phyloP scores from a whole-genome alignment of 2,113 vertebrate species.

The Acanthisitta chloris region DNA sequence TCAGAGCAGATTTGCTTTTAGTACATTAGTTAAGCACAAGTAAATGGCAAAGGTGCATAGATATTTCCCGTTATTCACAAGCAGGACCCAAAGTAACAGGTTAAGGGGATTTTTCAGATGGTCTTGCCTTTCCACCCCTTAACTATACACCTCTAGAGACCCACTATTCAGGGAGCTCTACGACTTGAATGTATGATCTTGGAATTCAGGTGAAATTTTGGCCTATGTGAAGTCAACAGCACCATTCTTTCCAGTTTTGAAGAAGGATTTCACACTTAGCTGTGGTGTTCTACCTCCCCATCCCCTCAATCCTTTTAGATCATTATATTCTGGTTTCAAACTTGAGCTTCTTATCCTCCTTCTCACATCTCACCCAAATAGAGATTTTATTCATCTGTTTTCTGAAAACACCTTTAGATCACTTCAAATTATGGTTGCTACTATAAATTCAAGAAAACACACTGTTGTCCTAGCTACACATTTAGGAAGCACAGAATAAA shows the following conservation, averaged over 20 bases:
- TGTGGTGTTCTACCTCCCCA: background rate
- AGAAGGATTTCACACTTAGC: background rate
- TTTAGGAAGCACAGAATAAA: background rate
- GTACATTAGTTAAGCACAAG: background rate
- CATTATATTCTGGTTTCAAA: background rate
- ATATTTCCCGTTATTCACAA: background rate
- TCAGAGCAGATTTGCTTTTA: background rate
- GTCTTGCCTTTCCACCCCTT: background rate
- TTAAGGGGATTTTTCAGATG: background rate
- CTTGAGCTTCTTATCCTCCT: background rate
- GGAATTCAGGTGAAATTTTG: background rate
- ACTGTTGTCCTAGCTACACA: background rate
- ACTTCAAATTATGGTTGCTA: background rate
- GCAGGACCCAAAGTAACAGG: background rate
- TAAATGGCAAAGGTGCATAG: background rate
- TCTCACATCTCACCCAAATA: background rate
- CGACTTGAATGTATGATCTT: background rate
- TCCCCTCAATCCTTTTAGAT: fast-evolving
- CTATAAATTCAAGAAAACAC: background rate
- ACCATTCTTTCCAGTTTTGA: background rate
- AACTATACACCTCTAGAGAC: background rate
- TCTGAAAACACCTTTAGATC: background rate
- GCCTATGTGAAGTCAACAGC: background rate
- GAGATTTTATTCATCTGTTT: background rate
- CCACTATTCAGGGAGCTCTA: background rate